Conservation (phyloP, 2,888 invertebrate genomes). For the Agapostemon virescens region DNA sequence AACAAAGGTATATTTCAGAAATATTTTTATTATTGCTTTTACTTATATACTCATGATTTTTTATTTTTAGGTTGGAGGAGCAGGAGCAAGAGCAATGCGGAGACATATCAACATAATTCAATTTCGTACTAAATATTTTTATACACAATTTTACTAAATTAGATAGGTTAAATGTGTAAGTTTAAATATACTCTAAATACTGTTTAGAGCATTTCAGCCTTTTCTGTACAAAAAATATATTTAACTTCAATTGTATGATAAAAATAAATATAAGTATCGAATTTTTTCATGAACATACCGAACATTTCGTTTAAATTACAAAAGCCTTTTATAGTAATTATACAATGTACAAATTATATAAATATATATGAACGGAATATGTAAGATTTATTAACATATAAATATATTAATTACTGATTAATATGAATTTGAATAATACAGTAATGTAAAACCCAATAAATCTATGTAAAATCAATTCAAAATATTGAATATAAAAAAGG, state of each 20-base stretch:
- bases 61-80: conserved; percentile 9
- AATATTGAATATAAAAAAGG: not conserved
- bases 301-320: too few relatives aligned
- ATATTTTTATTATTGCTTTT: not conserved
- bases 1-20: conserved; percentile 33
- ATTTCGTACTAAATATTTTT: not conserved
- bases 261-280: not conserved
- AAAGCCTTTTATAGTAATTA: too few relatives aligned
- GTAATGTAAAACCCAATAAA: too few relatives aligned
- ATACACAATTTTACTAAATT: not conserved
- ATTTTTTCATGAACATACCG: not conserved
- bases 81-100: not conserved
- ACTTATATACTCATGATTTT: not conserved
- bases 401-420: too few relatives aligned
- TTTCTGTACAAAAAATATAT: not conserved
- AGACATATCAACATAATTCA: not conserved
- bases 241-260: not conserved
- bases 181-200: too few relatives aligned
- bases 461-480: not conserved
- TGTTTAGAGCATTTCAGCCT: not conserved
- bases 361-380: too few relatives aligned
- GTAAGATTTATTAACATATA: too few relatives aligned
- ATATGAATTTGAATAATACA: too few relatives aligned
- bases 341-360: too few relatives aligned
- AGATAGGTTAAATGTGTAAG: too few relatives aligned